Base-by-base conservation (phyloP, 2,113 vertebrate species). In the Engraulis encrasicolus region DNA sequence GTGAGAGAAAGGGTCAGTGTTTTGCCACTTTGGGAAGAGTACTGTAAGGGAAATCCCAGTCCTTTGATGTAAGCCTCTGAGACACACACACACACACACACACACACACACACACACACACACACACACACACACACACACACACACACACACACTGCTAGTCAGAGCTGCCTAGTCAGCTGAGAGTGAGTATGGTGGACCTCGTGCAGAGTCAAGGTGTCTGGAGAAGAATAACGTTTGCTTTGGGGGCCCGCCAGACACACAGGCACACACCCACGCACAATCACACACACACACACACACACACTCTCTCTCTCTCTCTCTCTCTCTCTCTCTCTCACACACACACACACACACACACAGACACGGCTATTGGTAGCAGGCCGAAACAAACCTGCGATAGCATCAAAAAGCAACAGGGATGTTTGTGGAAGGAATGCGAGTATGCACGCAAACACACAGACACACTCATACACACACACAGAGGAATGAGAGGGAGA, bases 331-430 rank as follows among this genome's bases (percentile, higher is more conserved):
- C n/a, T n/a, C n/a, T n/a, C n/a, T n/a, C n/a, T n/a, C n/a, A n/a
- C n/a, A n/a, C n/a, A n/a, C n/a, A n/a, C n/a, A n/a, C n/a, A n/a
- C n/a, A n/a, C n/a, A n/a, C n/a, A n/a, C n/a, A n/a, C n/a, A n/a
- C n/a, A n/a, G n/a, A n/a, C n/a, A n/a, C n/a, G 7, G 23, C 2
- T 14, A n/a, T 66, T 6, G 58, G 58, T 66, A 31, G 9, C 58
- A 23, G 58, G 58, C 58, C 27, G 58, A 1, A n/a, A 11, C 23
- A 2, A 1, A 2, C 27, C 58, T 66, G 58, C 11, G 58, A 66
- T 66, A 66, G 23, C 58, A 66, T 66, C 58, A 31, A 31, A 66
- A 66, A 31, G 58, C 58, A 66, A 66, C 58, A 31, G 58, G n/a
- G 58, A 66, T 66, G 58, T 66, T 66, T 66, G 58, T n/a, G 11